phyloP scores from a whole-genome alignment of 2,113 vertebrate species.

The rabbit (Oryctolagus cuniculus) region mOryCun1.1 NC_091444.1:63455001-63455500 shows the following conservation, averaged over 20 bases:
- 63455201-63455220: neutral
- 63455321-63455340: neutral
- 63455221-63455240: neutral
- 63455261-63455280: neutral
- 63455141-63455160: constrained; percentile 26
- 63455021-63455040: too few relatives aligned
- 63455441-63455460: neutral
- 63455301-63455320: neutral
- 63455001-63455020: too few relatives aligned
- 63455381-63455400: neutral
- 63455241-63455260: neutral
- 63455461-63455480: neutral
- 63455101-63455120: too few relatives aligned
- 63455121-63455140: too few relatives aligned
- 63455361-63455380: neutral
- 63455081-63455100: too few relatives aligned
- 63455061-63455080: too few relatives aligned
- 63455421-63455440: neutral
- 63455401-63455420: neutral
- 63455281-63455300: neutral
- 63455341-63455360: neutral
- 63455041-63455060: too few relatives aligned
- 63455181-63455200: neutral
- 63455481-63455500: neutral
- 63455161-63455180: neutral